Evolutionary conservation across 2,888 invertebrate species (phyloP), one percentile per base, ranked within the genome.

Genomic region (Dryococelus australis): DNA sequence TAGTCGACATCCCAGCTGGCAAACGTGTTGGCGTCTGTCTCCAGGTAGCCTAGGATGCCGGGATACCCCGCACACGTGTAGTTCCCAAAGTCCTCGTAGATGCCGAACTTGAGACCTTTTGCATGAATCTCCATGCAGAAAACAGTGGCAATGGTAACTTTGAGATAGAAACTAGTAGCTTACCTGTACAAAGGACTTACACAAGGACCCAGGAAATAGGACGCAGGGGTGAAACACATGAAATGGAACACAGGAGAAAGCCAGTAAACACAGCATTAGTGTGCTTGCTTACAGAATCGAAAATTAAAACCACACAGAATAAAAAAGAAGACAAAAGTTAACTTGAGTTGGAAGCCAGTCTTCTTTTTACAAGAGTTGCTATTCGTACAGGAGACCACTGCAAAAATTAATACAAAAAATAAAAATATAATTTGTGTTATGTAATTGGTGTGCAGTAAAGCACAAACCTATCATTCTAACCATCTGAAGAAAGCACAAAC

Each of bases 1-100:
- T 98, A 98, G 92, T 99, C 99, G 28, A 99, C 98, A 88, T 97
- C 96, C 99, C 99, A 99, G 0, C 97, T 95, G 0, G 98, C 98
- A 92, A 99, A 99, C 0, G 97, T 97, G 65, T 96, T 94, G 0
- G 99, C 99, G 92, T 99, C 99, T 91, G 94, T 94, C 91, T 97
- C 95, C 91, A 98, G 94, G 93, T 96, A 96, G 9, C 97, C 97
- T 89, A 98, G 94, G 87, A 98, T 97, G 16, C 99, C 99, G 0
- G 99, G 99, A 92, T 98, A 99, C 5, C 99, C 99, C 2, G 97
- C 99, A 92, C 99, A 99, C 0, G 99, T 99, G 92, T 97, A 97
- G 91, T 98, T 98, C 10, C 99, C 99, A 92, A 97, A 99, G 92
- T 99, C 99, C 92, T 98, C 98, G 92, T 99, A 99, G 89, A 99